Percentiles rank a stretch among this genome's conserved stretches.
Evolutionary conservation across 2,888 invertebrate species (phyloP).

Genomic region (Galeruca laticollis): DNA sequence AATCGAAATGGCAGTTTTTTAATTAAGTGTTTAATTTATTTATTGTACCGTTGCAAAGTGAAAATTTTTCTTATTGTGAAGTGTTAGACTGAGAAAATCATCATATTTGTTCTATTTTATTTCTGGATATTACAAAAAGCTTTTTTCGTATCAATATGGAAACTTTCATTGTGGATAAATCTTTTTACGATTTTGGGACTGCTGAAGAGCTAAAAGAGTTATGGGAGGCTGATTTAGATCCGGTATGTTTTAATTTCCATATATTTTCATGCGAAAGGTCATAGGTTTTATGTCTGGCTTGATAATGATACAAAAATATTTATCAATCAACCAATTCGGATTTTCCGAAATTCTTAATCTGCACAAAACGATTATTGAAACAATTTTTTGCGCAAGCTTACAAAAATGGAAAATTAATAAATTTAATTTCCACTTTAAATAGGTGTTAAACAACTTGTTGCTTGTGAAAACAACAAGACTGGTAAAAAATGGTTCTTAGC

Average conservation of each 20-base stretch:
- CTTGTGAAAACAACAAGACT: too few relatives aligned
- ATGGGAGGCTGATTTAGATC: slow-evolving; percentile 83
- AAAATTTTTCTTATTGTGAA: slow-evolving; percentile 8
- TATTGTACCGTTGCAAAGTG: slow-evolving; percentile 1
- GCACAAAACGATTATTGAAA: too few relatives aligned
- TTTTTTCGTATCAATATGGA: slow-evolving; percentile 68
- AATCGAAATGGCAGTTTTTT: slow-evolving; percentile 12
- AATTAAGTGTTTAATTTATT: slow-evolving; percentile 18
- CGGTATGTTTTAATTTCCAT: slow-evolving; percentile 72
- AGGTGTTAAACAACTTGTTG: too few relatives aligned
- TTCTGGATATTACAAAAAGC: slow-evolving; percentile 7
- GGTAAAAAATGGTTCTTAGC: too few relatives aligned
- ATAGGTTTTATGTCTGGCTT: neutral
- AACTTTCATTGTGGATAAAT: slow-evolving; percentile 70
- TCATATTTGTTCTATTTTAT: slow-evolving; percentile 31
- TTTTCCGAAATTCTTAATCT: too few relatives aligned
- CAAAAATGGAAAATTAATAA: too few relatives aligned
- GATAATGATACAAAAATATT: neutral
- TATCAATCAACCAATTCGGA: too few relatives aligned
- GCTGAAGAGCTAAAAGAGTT: slow-evolving; percentile 82
- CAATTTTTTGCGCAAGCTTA: too few relatives aligned
- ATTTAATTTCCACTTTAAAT: too few relatives aligned
- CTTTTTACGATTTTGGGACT: slow-evolving; percentile 75
- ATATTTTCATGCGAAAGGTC: neutral
- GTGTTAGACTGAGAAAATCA: slow-evolving; percentile 17